A percentile compares a stretch with the other conserved stretches of the same genome.
Conservation (phyloP, 1,140 invertebrate genomes). For the Schlechtendalia chinensis region DNA sequence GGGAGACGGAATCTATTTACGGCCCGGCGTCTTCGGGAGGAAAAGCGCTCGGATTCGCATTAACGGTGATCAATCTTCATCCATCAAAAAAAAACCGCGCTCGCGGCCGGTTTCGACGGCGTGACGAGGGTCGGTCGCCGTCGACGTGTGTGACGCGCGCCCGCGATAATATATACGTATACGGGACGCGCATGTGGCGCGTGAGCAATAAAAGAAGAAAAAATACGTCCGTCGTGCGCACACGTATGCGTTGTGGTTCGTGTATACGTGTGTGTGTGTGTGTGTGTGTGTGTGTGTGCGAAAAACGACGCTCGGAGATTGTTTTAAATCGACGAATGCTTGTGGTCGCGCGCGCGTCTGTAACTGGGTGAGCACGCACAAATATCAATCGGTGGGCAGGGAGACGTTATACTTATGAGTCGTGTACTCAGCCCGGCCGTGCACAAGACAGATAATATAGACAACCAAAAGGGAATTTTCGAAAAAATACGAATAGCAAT, state of each 20-base stretch:
- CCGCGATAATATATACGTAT: neutral
- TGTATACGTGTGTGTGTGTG: too few relatives aligned
- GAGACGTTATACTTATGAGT: too few relatives aligned
- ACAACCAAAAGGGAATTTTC: too few relatives aligned
- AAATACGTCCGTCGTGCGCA: too few relatives aligned
- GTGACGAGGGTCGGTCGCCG: neutral
- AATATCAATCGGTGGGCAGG: too few relatives aligned
- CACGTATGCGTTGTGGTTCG: neutral
- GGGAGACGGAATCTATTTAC: conserved; percentile 31
- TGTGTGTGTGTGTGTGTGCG: too few relatives aligned
- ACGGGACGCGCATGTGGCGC: neutral
- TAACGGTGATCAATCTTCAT: conserved; percentile 50
- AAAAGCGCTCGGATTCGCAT: conserved; percentile 43
- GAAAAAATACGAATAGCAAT: too few relatives aligned
- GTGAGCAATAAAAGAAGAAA: too few relatives aligned
- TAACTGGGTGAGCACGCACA: too few relatives aligned
- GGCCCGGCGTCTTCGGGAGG: conserved; percentile 2
- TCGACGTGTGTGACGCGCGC: neutral
- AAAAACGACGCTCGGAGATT: neutral
- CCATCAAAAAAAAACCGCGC: conserved; percentile 45
- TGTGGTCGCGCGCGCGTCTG: too few relatives aligned
- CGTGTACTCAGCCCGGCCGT: too few relatives aligned
- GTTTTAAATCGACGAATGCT: conserved; percentile 24
- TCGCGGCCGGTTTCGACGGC: neutral
- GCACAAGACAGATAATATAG: too few relatives aligned